These are phyloP conservation scores for Bos indicus DNA, from an alignment of 2,113 vertebrate species.

Conservation along the genomic window DNA sequence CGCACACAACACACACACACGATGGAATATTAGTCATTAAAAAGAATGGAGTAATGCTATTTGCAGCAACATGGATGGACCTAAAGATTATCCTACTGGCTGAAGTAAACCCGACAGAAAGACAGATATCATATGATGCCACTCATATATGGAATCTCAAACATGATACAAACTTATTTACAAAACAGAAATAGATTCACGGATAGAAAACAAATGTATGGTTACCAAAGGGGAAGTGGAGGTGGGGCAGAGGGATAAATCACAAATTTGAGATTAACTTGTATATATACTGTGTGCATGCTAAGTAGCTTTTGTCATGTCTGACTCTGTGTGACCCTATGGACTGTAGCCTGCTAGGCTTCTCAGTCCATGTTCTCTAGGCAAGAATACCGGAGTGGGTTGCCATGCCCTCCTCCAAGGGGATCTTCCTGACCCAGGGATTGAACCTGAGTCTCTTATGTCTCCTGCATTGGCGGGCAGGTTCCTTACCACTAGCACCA, in stretches of 20 bases:
- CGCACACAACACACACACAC: background rate
- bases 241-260: background rate
- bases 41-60: background rate
- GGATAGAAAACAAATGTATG: background rate
- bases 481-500: background rate
- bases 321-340: background rate
- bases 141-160: background rate
- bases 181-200: background rate
- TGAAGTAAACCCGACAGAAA: background rate
- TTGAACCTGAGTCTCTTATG: background rate
- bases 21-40: background rate
- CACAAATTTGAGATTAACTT: background rate
- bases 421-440: background rate
- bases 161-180: background rate
- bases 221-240: background rate
- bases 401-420: background rate
- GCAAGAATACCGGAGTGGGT: background rate
- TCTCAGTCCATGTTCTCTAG: background rate
- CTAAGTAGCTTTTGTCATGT: background rate
- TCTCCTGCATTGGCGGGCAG: background rate
- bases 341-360: background rate
- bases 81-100: background rate
- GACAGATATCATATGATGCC: background rate
- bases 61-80: background rate
- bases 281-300: background rate